Conservation (phyloP, 1,140 invertebrate species). For the Microplitis mediator region DNA sequence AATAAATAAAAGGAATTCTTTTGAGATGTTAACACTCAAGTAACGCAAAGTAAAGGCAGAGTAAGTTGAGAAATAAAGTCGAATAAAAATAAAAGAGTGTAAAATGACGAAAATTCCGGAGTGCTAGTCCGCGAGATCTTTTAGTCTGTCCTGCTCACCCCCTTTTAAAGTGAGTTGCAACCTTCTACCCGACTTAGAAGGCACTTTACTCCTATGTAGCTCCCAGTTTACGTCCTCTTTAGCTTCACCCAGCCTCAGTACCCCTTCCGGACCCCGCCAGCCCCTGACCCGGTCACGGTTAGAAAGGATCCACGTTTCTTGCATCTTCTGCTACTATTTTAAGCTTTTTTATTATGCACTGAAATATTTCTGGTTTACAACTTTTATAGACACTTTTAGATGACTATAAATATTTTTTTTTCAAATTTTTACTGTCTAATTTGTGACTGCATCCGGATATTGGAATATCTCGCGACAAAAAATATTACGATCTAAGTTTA, state of each 20-base stretch:
- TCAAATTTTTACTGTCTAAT: too few relatives aligned
- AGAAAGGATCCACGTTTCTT: constrained; percentile 10
- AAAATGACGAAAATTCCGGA: neutral
- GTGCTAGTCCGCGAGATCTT: constrained; percentile 35
- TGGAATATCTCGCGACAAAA: too few relatives aligned
- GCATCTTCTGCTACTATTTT: too few relatives aligned
- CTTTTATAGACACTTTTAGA: too few relatives aligned
- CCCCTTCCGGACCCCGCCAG: neutral
- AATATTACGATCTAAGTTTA: too few relatives aligned
- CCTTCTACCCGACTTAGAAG: constrained; percentile 41
- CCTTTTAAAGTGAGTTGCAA: constrained; percentile 37
- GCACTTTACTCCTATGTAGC: constrained; percentile 47
- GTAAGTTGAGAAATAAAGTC: neutral
- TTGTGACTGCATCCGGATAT: too few relatives aligned
- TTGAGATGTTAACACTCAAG: too few relatives aligned
- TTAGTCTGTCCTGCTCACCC: constrained; percentile 30
- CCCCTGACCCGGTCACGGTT: neutral
- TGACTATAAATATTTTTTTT: too few relatives aligned
- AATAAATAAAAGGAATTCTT: too few relatives aligned
- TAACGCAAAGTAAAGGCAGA: neutral
- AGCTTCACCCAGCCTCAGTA: neutral
- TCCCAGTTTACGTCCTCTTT: constrained; percentile 39
- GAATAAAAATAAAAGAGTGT: neutral
- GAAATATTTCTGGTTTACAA: too few relatives aligned
- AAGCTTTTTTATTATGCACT: too few relatives aligned